Conservation (phyloP, 2,113 vertebrate species). For the Merops nubicus region DNA sequence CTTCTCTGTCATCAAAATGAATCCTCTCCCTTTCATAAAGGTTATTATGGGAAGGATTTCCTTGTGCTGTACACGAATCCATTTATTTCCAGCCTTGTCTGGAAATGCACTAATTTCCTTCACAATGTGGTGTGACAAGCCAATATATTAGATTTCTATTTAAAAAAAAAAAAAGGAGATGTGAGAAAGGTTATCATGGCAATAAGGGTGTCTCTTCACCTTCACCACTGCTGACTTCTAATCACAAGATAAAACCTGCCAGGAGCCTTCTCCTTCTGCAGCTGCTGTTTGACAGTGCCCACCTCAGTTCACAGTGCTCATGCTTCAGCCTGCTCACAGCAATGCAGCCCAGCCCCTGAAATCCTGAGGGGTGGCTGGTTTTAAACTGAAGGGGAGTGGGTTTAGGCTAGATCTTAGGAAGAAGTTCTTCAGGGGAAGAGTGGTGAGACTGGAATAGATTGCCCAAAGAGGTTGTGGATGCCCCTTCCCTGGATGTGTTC, state of each 20-base stretch:
- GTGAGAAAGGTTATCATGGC: background rate
- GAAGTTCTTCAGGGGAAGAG: no score
- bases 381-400: no score
- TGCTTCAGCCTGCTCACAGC: background rate
- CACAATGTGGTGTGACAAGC: background rate
- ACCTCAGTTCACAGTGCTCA: background rate
- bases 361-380: background rate
- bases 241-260: background rate
- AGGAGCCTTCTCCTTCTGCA: background rate
- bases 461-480: no score
- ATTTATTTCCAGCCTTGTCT: background rate
- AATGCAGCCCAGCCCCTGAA: background rate
- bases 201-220: background rate
- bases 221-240: background rate
- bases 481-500: no score
- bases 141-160: background rate
- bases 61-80: background rate
- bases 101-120: background rate
- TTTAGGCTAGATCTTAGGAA: no score
- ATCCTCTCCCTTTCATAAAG: slow-evolving; percentile 4
- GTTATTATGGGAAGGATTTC: background rate
- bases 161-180: background rate
- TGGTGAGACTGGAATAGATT: no score
- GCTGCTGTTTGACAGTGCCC: background rate
- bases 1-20: slow-evolving; percentile 24